Evolutionary conservation across 1,140 invertebrate species (phyloP), one percentile per base, ranked within the genome.

Genomic region (Calephelis virginiensis): DNA sequence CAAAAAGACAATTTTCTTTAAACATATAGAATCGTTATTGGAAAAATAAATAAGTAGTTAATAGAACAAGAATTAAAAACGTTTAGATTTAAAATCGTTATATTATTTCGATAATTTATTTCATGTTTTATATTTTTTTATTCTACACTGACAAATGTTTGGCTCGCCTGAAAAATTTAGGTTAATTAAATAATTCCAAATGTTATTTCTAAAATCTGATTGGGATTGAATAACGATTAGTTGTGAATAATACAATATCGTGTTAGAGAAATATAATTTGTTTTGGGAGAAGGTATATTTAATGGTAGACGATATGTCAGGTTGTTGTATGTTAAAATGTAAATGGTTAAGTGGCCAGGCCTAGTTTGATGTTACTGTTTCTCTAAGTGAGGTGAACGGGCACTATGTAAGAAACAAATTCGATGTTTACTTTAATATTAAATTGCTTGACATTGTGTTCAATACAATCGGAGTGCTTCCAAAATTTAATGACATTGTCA

Each of bases 1-100:
- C 85, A 86, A 89, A 87, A 89, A 50, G 85, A 87, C 83, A 89
- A 81, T 75, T 76, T 75, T 75, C 70, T 69, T 73, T 75, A 71
- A 74, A 67, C 63, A 69, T 61, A 67, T 49, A 71, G 67, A 68
- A 50, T 63, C 66, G 61, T 50, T 50, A 50, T 50, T 45, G 14
- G 53, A 56, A 60, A 63, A 61, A 61, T 67, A 67, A 48, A 50
- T 69, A 61, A 45, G 60, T 50, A 50, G 49, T 14, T 50, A 50
- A 50, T 50, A 50, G 49, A 50, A 14, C 13, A 14, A 17, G 49
- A 13, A 50, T 13, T 53, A 28, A 53, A 53, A 53, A 53, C 14
- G 50, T 53, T 53, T 53, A 53, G 50, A 53, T 14, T 53, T 53
- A 53, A 53, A 53, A 53, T 14, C 14, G 50, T 53, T 53, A 53